Conservation (phyloP, 1,140 invertebrate genomes). For the Arctopsyche grandis region DNA sequence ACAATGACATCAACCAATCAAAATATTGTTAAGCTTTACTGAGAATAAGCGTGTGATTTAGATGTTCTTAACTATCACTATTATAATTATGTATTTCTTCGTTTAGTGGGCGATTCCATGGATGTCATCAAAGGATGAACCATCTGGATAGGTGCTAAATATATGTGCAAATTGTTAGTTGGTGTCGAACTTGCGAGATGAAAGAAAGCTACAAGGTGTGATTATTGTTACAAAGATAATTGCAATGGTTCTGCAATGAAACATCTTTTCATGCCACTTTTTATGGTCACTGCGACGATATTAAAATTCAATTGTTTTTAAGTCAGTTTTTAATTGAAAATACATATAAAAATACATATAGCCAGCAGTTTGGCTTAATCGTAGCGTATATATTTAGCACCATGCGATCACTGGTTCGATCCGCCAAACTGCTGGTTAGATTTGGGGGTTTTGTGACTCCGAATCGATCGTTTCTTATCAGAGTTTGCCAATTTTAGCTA, state of each 20-base stretch:
- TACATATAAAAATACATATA: too few relatives aligned
- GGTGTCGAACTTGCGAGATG: slow-evolving; percentile 61
- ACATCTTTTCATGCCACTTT: slow-evolving; percentile 6
- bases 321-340: slow-evolving; percentile 15
- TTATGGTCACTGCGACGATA: not conserved
- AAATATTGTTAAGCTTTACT: slow-evolving; percentile 31
- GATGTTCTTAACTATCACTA: not conserved
- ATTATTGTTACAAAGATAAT: slow-evolving; percentile 60
- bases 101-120: slow-evolving; percentile 64
- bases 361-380: too few relatives aligned
- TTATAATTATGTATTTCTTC: slow-evolving; percentile 43
- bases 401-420: too few relatives aligned
- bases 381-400: too few relatives aligned
- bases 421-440: too few relatives aligned
- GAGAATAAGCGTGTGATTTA: not conserved
- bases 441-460: too few relatives aligned
- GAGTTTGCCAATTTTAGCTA: too few relatives aligned
- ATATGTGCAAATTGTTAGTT: slow-evolving; percentile 60
- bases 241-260: slow-evolving; percentile 58
- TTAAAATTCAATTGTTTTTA: not conserved
- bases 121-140: slow-evolving; percentile 63
- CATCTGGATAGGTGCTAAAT: slow-evolving; percentile 59
- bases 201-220: slow-evolving; percentile 62
- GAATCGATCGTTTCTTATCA: too few relatives aligned
- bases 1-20: slow-evolving; percentile 45